phyloP scores from a whole-genome alignment of 2,113 vertebrate species.

The Anser cygnoides region DNA sequence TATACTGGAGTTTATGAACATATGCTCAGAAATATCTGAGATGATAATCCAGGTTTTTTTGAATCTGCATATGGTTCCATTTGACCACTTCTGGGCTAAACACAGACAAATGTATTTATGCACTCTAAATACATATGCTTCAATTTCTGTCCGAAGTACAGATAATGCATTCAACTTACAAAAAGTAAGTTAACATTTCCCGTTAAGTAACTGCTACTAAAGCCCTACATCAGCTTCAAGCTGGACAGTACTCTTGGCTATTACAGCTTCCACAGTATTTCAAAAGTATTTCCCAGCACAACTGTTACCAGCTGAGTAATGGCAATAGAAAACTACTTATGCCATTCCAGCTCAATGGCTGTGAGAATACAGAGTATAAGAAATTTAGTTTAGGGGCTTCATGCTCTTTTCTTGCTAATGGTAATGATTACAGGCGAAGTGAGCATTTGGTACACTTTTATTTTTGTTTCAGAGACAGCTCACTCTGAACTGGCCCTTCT shows the following conservation, averaged over 20 bases:
- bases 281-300: not conserved
- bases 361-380: not conserved
- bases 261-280: not conserved
- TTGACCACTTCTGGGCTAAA: not conserved
- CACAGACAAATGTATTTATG: not conserved
- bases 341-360: not conserved
- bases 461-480: not conserved
- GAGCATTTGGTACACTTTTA: not conserved
- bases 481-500: not conserved
- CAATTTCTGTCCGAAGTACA: slow-evolving; percentile 4
- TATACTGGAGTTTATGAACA: not conserved
- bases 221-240: not conserved
- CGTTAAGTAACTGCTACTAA: not conserved
- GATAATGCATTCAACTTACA: not conserved
- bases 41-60: not conserved
- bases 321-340: not conserved
- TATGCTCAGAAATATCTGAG: not conserved
- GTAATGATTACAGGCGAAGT: not conserved
- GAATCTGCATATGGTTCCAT: not conserved
- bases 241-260: not conserved
- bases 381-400: not conserved
- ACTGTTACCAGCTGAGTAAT: not conserved
- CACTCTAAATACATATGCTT: not conserved
- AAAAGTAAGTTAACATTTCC: not conserved
- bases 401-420: not conserved